A percentile compares a stretch with the other conserved stretches of the same genome.
phyloP scores from a whole-genome alignment of 2,888 invertebrate genomes.

The Meliscaeva auricollis region DNA sequence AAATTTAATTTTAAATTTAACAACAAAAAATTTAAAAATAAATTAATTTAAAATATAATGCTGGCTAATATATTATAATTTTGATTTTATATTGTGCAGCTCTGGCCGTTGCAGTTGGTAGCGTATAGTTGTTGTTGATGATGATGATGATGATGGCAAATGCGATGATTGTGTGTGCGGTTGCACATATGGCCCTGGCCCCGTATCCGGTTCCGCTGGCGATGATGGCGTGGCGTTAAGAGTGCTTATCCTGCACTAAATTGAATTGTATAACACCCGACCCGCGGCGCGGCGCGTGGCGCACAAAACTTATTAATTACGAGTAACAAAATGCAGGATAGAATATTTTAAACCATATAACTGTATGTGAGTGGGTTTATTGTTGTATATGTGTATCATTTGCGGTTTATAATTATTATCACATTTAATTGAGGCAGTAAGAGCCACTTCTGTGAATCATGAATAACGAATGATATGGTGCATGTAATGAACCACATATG shows the following conservation, averaged over 20 bases:
- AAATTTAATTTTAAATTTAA: constrained; percentile 54
- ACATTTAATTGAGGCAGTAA: constrained; percentile 62
- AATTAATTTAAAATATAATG: constrained; percentile 35
- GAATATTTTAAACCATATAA: background rate
- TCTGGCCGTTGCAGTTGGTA: constrained; percentile 3
- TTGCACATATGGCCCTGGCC: constrained; percentile 53
- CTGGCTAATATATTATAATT: constrained; percentile 42
- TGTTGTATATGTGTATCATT: constrained; percentile 54
- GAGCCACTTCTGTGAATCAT: constrained; percentile 1
- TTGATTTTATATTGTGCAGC: too few species aligned
- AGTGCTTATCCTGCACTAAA: constrained; percentile 70
- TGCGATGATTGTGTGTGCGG: constrained; percentile 19
- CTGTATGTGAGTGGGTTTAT: background rate
- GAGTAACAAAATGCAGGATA: constrained; percentile 46
- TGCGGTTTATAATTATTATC: constrained; percentile 67
- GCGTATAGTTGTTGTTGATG: background rate
- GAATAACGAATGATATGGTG: constrained; percentile 35
- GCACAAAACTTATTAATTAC: constrained; percentile 68
- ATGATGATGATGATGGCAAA: background rate
- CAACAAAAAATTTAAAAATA: constrained; percentile 13
- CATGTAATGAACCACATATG: constrained; percentile 51
- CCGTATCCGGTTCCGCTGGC: constrained; percentile 29
- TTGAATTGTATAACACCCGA: constrained; percentile 59
- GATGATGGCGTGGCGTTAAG: constrained; percentile 18
- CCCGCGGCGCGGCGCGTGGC: background rate